phyloP scores from a whole-genome alignment of 2,113 vertebrate genomes.

The Meleagris gallopavo region DNA sequence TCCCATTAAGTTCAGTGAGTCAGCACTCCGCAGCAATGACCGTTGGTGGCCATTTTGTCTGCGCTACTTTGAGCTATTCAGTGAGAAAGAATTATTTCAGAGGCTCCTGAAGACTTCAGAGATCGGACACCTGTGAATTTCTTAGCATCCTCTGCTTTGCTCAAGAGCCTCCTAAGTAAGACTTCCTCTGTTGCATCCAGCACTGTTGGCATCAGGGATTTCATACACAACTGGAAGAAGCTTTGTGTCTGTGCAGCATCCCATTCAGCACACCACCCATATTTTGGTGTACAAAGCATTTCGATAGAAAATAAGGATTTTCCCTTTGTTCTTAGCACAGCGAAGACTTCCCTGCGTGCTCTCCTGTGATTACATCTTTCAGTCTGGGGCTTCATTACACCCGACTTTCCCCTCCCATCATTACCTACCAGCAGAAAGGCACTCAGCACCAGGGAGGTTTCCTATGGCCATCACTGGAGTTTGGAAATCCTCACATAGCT shows the following conservation, averaged over 20 bases:
- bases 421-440: not conserved
- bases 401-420: not conserved
- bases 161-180: not conserved
- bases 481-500: not conserved
- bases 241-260: not conserved
- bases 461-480: rapidly evolving
- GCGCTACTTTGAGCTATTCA: not conserved
- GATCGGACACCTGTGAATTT: not conserved
- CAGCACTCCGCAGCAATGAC: not conserved
- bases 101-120: not conserved
- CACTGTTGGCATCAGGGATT: not conserved
- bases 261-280: too few relatives aligned
- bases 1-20: not conserved
- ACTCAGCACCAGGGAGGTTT: not conserved
- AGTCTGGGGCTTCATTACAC: not conserved
- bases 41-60: not conserved
- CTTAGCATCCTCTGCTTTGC: not conserved
- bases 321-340: not conserved
- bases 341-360: not conserved
- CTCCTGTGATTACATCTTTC: not conserved
- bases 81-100: not conserved
- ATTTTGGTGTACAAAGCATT: not conserved
- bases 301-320: not conserved
- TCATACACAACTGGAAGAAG: not conserved
- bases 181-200: not conserved